Conservation (phyloP, 2,113 vertebrate genomes). For the Dolichotis patagonum region DNA sequence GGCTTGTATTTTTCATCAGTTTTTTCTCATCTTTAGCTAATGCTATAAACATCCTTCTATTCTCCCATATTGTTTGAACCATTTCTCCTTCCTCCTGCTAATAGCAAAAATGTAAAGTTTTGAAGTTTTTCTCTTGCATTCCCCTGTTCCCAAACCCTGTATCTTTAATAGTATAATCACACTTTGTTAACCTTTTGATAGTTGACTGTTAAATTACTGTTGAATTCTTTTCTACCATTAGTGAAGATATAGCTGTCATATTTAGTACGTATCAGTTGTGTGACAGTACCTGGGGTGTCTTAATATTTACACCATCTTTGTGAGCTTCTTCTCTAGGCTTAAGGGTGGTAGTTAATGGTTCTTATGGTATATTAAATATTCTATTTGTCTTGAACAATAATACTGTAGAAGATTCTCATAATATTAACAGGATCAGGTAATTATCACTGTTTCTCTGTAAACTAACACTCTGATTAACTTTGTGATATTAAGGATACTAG, state of each 20-base stretch:
- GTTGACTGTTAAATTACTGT: neutral
- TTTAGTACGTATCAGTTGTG: too few species aligned
- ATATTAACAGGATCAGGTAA: neutral
- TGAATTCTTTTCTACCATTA: neutral
- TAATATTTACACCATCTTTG: neutral
- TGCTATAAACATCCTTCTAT: neutral
- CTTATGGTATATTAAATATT: neutral
- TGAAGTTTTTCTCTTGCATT: neutral
- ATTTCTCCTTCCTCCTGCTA: neutral
- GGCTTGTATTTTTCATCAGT: neutral
- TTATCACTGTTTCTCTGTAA: neutral
- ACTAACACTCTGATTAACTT: neutral
- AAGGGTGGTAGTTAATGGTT: neutral
- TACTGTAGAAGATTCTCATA: neutral
- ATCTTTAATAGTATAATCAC: neutral
- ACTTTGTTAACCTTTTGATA: neutral
- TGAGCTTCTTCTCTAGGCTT: neutral
- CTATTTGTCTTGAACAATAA: neutral
- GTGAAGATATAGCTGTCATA: neutral
- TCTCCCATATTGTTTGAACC: neutral
- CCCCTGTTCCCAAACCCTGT: neutral
- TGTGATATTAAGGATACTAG: neutral
- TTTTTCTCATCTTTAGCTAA: neutral
- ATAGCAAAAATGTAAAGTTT: neutral
- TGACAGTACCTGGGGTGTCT: neutral